phyloP scores from a whole-genome alignment of 2,888 invertebrate genomes.

The Acleris sparsana region DNA sequence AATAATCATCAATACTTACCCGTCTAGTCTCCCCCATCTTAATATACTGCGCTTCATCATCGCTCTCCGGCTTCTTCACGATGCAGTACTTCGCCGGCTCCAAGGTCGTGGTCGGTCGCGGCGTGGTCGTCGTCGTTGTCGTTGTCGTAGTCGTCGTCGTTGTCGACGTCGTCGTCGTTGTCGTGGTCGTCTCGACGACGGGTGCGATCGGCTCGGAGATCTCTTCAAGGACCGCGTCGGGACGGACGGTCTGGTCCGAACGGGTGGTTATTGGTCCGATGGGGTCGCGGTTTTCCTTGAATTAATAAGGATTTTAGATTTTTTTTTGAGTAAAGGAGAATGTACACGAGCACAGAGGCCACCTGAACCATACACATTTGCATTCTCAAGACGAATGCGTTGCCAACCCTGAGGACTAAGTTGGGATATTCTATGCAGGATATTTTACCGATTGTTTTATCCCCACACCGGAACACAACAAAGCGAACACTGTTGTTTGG shows the following conservation, averaged over 20 bases:
- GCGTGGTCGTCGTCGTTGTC: constrained; percentile 75
- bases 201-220: constrained; percentile 66
- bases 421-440: no score
- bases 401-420: no score
- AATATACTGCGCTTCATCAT: constrained; percentile 89
- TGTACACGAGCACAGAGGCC: no score
- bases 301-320: constrained; percentile 8
- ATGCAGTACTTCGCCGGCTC: constrained; percentile 88
- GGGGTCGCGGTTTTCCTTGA: constrained; percentile 67
- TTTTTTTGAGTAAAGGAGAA: no score
- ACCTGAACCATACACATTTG: no score
- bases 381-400: no score
- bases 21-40: constrained; percentile 93
- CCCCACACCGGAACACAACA: no score
- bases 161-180: constrained; percentile 47
- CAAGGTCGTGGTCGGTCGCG: constrained; percentile 83
- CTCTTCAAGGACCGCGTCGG: constrained; percentile 67
- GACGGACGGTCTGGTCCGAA: constrained; percentile 73
- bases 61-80: constrained; percentile 91
- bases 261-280: constrained; percentile 71
- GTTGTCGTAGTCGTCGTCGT: constrained; percentile 73
- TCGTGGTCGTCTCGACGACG: constrained; percentile 58
- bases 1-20: constrained; percentile 80
- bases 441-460: no score
- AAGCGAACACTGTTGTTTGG: no score